A percentile compares a stretch with the other conserved stretches of the same genome.
Conservation (phyloP, 2,113 vertebrate genomes). For the Platysternon megacephalum region DNA sequence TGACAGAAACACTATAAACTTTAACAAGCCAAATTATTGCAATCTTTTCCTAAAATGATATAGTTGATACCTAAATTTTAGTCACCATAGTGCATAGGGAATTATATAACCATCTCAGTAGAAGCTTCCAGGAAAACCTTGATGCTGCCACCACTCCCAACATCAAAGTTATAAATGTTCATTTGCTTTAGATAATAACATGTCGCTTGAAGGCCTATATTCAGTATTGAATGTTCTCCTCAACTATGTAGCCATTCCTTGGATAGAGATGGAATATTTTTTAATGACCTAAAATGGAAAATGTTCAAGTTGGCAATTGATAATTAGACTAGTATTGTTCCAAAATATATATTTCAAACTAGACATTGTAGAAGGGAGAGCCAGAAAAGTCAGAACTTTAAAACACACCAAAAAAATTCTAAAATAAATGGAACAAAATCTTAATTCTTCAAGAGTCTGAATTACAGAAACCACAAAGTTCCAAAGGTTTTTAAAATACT, state of each 20-base stretch:
- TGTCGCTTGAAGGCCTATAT: not conserved
- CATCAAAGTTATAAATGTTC: not conserved
- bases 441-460: not conserved
- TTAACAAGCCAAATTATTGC: not conserved
- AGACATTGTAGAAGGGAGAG: not conserved
- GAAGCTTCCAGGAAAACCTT: not conserved
- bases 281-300: not conserved
- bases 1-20: not conserved
- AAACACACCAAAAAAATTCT: not conserved
- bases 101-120: not conserved
- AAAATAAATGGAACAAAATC: not conserved
- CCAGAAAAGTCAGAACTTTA: not conserved
- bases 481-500: not conserved
- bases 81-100: not conserved
- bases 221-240: not conserved
- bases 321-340: not conserved
- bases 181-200: not conserved
- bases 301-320: not conserved
- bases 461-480: not conserved
- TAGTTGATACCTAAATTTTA: not conserved
- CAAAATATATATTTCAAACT: not conserved
- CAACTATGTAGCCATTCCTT: not conserved
- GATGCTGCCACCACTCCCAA: not conserved
- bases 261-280: not conserved
- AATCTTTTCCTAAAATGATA: not conserved